A percentile compares a stretch with the other conserved stretches of the same genome.
Conservation (phyloP, 2,888 invertebrate genomes). For the Trichopria drosophilae region DNA sequence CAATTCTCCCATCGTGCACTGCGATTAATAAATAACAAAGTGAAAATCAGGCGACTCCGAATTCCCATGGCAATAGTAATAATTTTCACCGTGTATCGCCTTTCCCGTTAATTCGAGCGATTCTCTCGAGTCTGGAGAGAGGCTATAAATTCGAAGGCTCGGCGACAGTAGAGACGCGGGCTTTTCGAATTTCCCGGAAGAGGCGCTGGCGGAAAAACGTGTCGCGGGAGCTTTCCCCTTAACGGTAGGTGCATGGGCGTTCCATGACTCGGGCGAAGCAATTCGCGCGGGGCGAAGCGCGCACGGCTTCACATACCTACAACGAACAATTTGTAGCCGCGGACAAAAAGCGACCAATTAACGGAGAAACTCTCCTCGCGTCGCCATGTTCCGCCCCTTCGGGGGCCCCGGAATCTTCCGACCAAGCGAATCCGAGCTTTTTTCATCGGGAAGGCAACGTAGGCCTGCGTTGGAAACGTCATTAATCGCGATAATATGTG, state of each 20-base stretch:
- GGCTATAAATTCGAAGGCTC: conserved; percentile 20
- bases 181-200: conserved; percentile 28
- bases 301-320: conserved; percentile 45
- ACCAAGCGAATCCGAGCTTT: too few species aligned
- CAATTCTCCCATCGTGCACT: too few species aligned
- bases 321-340: conserved; percentile 52
- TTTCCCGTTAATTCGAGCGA: too few species aligned
- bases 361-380: conserved; percentile 46
- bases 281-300: conserved; percentile 33
- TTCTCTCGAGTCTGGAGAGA: neutral
- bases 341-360: conserved; percentile 54
- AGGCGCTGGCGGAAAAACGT: conserved; percentile 7
- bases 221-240: conserved; percentile 34
- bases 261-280: conserved; percentile 31
- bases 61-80: too few species aligned
- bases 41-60: too few species aligned
- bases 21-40: too few species aligned
- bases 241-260: conserved; percentile 31
- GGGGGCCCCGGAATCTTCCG: too few species aligned
- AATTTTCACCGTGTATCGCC: too few species aligned
- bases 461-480: too few species aligned
- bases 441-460: too few species aligned
- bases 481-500: too few species aligned
- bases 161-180: neutral
- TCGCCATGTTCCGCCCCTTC: conserved; percentile 22